Evolutionary conservation across 2,797 vertebrate species (phyloP).

Genomic region (Anas bernieri): DNA sequence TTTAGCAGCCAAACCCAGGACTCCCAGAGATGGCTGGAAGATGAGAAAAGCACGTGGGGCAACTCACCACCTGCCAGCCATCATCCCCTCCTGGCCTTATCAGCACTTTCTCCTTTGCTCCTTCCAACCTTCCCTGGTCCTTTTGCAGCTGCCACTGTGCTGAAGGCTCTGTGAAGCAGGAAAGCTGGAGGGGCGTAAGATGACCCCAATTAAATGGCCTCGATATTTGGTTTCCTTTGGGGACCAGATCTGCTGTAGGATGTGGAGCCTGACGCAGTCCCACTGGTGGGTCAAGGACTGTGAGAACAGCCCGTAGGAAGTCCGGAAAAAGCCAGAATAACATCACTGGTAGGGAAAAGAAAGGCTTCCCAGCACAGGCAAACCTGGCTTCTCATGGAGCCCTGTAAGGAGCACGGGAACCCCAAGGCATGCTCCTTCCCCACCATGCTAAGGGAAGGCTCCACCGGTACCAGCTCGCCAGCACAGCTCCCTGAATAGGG

Average conservation of each 20-base stretch:
- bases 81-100: neutral
- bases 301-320: neutral
- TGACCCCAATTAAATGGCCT: neutral
- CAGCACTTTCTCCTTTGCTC: neutral
- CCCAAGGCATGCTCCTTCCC: neutral
- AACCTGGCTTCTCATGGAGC: neutral
- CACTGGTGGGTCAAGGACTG: neutral
- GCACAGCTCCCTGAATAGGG: fast-evolving
- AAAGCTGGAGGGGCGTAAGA: neutral
- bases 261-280: too few relatives aligned
- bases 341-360: neutral
- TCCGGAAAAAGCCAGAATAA: neutral
- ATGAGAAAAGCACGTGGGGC: neutral
- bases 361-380: neutral
- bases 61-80: neutral
- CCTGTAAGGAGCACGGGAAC: neutral
- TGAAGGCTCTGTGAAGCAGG: neutral
- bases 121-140: neutral
- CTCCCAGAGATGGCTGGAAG: neutral
- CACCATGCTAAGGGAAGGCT: neutral
- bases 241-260: neutral
- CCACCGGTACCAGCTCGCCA: neutral
- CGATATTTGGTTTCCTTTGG: neutral
- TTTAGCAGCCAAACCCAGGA: neutral
- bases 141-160: neutral